Base-by-base conservation (phyloP, 2,888 invertebrate genomes). In the Diploptera punctata region DNA sequence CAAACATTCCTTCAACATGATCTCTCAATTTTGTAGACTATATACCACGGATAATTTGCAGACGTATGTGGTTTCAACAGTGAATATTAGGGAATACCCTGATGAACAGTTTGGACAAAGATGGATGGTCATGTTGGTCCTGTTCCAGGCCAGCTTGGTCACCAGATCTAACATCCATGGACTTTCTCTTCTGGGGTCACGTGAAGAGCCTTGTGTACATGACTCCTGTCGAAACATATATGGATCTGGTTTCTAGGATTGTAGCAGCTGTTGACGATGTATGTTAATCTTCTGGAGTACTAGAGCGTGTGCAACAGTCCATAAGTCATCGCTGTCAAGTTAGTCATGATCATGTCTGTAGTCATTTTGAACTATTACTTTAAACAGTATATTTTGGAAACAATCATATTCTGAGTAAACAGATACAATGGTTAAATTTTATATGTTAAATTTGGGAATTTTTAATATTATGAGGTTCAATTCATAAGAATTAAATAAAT, bases 61-160 rank as follows among this genome's bases (percentile, higher is more conserved):
- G 49, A n/a, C 49, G n/a, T n/a, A 13, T 49, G 49, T 49, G 13
- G n/a, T 49, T 49, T 49, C 49, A 18, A 49, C 13, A 4, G 18
- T n/a, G 4, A 13, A 13, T 9, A 49, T 49, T 9, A 13, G n/a
- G 10, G n/a, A n/a, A n/a, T n/a, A n/a, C n/a, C n/a, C n/a, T n/a
- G n/a, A n/a, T n/a, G n/a, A n/a, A n/a, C n/a, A 49, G 18, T 49
- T 49, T 49, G 49, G 49, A n/a, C 49, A 49, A n/a, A 13, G 49
- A 49, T 49, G 49, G 49, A 49, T 49, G 49, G 49, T n/a, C 13
- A n/a, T 49, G 49, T 9, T 49, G 49, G 49, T 49, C 49, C 49
- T 49, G 49, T 49, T 49, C 49, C 49, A 49, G 7, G 49, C 10
- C 13, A 7, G n/a, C 10, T 5, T n/a, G n/a, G n/a, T n/a, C n/a